Percentiles rank a stretch among this genome's conserved stretches.
Conservation (phyloP, 2,888 invertebrate species). For the Drosophila meridiana region DNA sequence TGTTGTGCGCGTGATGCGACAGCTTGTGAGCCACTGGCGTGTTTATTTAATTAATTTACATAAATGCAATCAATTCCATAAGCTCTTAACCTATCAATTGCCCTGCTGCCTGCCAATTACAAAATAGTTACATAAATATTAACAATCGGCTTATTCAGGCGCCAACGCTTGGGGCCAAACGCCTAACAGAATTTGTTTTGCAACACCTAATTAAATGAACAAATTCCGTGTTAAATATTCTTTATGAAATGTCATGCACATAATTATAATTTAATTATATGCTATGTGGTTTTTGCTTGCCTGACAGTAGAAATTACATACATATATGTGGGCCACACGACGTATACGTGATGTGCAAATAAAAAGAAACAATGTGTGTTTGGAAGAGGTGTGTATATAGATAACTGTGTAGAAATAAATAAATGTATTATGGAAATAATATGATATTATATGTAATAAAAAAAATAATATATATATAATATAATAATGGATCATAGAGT, state of each 20-base stretch:
- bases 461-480: too few species aligned
- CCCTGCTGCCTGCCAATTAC: conserved; percentile 37
- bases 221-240: conserved; percentile 7
- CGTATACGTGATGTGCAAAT: conserved; percentile 46
- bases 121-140: conserved; percentile 43
- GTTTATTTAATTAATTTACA: conserved; percentile 49
- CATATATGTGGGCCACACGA: conserved; percentile 5
- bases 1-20: neutral
- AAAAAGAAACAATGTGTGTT: neutral
- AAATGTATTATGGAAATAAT: neutral
- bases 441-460: too few species aligned
- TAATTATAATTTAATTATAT: conserved; percentile 46
- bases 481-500: too few species aligned
- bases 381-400: neutral
- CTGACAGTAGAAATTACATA: neutral
- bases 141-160: conserved; percentile 40
- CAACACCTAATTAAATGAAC: conserved; percentile 32
- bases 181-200: conserved; percentile 47
- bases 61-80: conserved; percentile 16
- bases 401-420: neutral
- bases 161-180: neutral
- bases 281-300: conserved; percentile 28
- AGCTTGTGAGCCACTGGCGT: conserved; percentile 35
- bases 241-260: conserved; percentile 11
- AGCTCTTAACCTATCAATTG: conserved; percentile 12